A percentile compares a stretch with the other conserved stretches of the same genome.
Evolutionary conservation across 2,888 invertebrate genomes (phyloP).

Genomic region (Ganaspis brasiliensis): DNA sequence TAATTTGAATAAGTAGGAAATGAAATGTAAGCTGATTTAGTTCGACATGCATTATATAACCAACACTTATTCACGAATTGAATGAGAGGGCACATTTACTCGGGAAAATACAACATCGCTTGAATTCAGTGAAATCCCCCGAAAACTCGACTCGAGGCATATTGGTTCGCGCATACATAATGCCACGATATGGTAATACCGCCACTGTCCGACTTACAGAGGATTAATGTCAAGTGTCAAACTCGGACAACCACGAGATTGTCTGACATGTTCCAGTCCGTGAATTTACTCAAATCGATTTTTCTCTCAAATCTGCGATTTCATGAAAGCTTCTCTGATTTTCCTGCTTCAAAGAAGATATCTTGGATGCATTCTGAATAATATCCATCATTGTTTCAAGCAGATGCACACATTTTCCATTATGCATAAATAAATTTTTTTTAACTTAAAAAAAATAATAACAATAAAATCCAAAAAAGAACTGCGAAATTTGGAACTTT

Average conservation of each 20-base stretch:
- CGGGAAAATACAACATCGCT: slow-evolving; percentile 72
- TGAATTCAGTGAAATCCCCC: slow-evolving; percentile 76
- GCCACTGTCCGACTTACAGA: slow-evolving; percentile 73
- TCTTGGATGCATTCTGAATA: neutral
- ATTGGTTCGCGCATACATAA: slow-evolving; percentile 74
- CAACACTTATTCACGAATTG: slow-evolving; percentile 11
- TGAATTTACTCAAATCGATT: slow-evolving; percentile 56
- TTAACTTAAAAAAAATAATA: no score
- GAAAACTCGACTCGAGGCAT: slow-evolving; percentile 67
- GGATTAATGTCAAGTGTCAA: slow-evolving; percentile 77
- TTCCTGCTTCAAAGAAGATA: slow-evolving; percentile 4
- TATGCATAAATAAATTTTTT: no score
- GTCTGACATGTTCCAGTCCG: slow-evolving; percentile 57
- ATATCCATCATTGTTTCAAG: neutral
- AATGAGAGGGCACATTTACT: slow-evolving; percentile 33
- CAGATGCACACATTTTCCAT: no score
- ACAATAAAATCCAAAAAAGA: no score
- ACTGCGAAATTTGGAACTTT: no score
- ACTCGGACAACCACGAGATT: slow-evolving; percentile 61
- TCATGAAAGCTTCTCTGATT: slow-evolving; percentile 14
- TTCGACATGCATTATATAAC: slow-evolving; percentile 36
- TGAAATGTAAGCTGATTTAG: slow-evolving; percentile 35
- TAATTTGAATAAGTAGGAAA: slow-evolving; percentile 32
- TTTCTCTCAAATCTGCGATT: slow-evolving; percentile 30
- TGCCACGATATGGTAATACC: slow-evolving; percentile 67